Percentiles rank a stretch among this genome's conserved stretches.
Conservation (phyloP, 2,797 vertebrate genomes). For the Aldrovandia affinis region DNA sequence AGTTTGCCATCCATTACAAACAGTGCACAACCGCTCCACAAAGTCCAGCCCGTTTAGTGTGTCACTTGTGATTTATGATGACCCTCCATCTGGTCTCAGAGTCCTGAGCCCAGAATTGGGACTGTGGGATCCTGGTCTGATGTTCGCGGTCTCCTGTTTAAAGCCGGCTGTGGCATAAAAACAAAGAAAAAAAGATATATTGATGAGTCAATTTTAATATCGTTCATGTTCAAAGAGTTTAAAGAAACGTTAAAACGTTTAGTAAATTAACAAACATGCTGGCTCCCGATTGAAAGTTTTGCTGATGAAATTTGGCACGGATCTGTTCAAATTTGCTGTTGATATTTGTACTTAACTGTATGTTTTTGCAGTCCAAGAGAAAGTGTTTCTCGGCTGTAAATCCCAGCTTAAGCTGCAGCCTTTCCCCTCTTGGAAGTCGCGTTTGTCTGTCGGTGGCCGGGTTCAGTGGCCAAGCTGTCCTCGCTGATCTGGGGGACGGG, state of each 20-base stretch:
- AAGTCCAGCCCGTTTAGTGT: neutral
- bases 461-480: neutral
- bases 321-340: neutral
- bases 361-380: neutral
- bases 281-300: too few relatives aligned
- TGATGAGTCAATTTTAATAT: too few relatives aligned
- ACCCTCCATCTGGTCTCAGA: neutral
- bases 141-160: too few relatives aligned
- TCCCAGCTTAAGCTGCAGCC: neutral
- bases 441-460: neutral
- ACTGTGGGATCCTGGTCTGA: too few relatives aligned
- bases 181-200: too few relatives aligned
- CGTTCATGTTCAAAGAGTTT: too few relatives aligned
- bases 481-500: neutral
- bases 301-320: neutral
- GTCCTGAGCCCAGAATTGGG: too few relatives aligned
- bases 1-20: too few relatives aligned
- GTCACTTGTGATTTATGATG: neutral
- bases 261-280: too few relatives aligned
- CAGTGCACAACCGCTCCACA: neutral
- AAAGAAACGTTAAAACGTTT: too few relatives aligned
- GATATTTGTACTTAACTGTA: neutral
- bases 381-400: neutral
- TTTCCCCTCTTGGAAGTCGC: neutral
- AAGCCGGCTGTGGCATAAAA: too few relatives aligned